Percentiles rank a stretch among this genome's conserved stretches.
Evolutionary conservation across 1,140 invertebrate species (phyloP).

Genomic region (Papilio xuthus): DNA sequence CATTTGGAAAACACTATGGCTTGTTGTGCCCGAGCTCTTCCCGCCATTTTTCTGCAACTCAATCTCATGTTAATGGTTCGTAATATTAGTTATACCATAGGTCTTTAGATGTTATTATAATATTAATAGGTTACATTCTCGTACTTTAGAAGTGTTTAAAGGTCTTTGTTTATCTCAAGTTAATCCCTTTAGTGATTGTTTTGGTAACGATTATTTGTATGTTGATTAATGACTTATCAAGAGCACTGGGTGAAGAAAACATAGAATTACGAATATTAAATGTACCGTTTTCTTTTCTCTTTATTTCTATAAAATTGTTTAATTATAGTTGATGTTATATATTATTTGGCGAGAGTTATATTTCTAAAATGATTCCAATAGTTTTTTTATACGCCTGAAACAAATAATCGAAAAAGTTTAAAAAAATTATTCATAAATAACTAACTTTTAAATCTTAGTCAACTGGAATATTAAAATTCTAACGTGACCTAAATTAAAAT

Average conservation of each 20-base stretch:
- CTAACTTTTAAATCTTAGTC: neutral
- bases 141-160: too few species aligned
- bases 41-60: slow-evolving; percentile 53
- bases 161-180: too few species aligned
- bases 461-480: neutral
- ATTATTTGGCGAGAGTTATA: too few species aligned
- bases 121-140: too few species aligned
- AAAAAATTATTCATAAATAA: too few species aligned
- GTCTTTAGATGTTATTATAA: neutral
- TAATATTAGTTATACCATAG: neutral
- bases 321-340: too few species aligned
- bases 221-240: neutral
- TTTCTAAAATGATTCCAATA: too few species aligned
- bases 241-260: neutral
- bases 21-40: slow-evolving; percentile 46
- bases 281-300: neutral
- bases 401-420: neutral
- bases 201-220: neutral
- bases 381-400: neutral
- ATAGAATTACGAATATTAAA: neutral
- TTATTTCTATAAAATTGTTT: too few species aligned
- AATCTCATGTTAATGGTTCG: slow-evolving; percentile 54
- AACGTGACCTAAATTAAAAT: slow-evolving; percentile 3
- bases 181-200: neutral
- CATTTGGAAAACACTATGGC: slow-evolving; percentile 37